These are phyloP conservation scores for Falco biarmicus DNA, from an alignment of 2,797 vertebrate genomes.

Conservation along the genomic window DNA sequence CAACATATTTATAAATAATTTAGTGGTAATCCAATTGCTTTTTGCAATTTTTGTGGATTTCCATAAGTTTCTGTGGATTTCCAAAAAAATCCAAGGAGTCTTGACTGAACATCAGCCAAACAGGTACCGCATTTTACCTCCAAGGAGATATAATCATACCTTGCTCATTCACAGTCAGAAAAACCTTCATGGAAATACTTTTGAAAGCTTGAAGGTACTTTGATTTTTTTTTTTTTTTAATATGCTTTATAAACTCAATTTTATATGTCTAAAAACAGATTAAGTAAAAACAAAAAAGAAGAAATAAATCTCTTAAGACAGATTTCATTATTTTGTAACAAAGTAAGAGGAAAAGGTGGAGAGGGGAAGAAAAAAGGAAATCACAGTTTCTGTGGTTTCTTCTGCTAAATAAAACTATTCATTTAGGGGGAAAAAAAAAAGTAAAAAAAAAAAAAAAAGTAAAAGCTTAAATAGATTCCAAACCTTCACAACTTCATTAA, in stretches of 20 bases:
- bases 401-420: neutral
- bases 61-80: neutral
- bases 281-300: neutral
- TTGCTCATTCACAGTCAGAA: neutral
- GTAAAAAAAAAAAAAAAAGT: too few relatives aligned
- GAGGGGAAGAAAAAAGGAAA: neutral
- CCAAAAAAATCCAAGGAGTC: neutral
- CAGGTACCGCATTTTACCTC: neutral
- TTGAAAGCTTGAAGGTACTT: neutral
- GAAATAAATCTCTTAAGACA: neutral
- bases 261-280: neutral
- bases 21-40: neutral
- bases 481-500: neutral
- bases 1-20: neutral
- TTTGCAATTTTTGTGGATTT: neutral
- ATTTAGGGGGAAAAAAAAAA: neutral
- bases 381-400: neutral
- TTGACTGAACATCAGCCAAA: neutral
- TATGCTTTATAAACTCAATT: neutral
- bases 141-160: neutral
- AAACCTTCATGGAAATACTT: neutral
- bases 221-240: neutral
- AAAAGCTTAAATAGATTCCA: neutral
- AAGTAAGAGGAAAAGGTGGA: neutral
- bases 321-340: neutral